Conservation (phyloP, 2,888 invertebrate genomes). For the Synanthedon myopaeformis region DNA sequence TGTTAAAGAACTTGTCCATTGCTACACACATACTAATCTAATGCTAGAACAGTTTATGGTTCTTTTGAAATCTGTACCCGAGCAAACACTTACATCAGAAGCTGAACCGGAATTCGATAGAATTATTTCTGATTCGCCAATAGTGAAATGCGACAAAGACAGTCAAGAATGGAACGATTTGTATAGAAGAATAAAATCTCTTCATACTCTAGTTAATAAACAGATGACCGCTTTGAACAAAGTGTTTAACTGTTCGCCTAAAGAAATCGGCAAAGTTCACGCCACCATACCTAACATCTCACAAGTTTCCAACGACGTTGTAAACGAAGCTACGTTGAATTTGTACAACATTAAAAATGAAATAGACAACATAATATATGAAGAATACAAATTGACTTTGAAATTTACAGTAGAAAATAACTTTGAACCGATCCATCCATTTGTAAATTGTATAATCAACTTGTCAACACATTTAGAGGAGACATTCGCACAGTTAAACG, state of each 20-base stretch:
- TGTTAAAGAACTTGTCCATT: slow-evolving; percentile 49
- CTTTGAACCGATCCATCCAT: slow-evolving; percentile 33
- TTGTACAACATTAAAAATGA: slow-evolving; percentile 30
- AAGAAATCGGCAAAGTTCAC: slow-evolving; percentile 25
- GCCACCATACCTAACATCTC: slow-evolving; percentile 25
- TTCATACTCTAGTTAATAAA: slow-evolving; percentile 39
- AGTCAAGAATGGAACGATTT: slow-evolving; percentile 49
- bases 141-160: slow-evolving; percentile 46
- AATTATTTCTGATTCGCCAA: slow-evolving; percentile 41
- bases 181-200: slow-evolving; percentile 33
- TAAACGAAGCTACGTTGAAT: slow-evolving; percentile 31
- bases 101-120: slow-evolving; percentile 46
- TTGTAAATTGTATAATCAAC: slow-evolving; percentile 35
- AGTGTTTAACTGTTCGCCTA: slow-evolving; percentile 31
- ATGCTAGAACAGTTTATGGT: slow-evolving; percentile 77
- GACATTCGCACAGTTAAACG: slow-evolving; percentile 23
- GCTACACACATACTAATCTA: slow-evolving; percentile 61
- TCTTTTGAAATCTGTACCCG: slow-evolving; percentile 70
- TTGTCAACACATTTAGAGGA: slow-evolving; percentile 31
- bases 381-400: slow-evolving; percentile 36
- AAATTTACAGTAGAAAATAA: slow-evolving; percentile 21
- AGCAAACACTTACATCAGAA: slow-evolving; percentile 22
- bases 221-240: slow-evolving; percentile 45
- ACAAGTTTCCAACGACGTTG: slow-evolving; percentile 43
- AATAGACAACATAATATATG: slow-evolving; percentile 26